Percentiles rank a stretch among this genome's conserved stretches.
Conservation (phyloP, 1,140 invertebrate species). For the Panonychus citri region DNA sequence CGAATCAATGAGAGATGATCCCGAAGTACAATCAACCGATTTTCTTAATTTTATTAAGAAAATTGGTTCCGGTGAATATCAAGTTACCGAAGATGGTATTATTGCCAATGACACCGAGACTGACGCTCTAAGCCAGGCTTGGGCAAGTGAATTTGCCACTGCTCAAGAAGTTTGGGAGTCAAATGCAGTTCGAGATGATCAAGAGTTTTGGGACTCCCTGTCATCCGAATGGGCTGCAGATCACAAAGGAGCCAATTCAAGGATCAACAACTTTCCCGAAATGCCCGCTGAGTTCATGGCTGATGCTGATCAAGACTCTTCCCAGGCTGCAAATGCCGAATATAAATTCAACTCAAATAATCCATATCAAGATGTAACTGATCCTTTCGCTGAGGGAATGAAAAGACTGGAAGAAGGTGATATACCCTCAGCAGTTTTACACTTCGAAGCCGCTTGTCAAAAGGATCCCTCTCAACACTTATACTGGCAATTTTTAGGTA, state of each 20-base stretch:
- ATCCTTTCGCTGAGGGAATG: constrained; percentile 65
- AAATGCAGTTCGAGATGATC: constrained; percentile 23
- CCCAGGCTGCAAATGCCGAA: constrained; percentile 25
- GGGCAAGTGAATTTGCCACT: neutral
- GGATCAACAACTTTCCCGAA: neutral
- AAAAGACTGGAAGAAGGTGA: constrained; percentile 57
- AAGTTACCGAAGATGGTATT: neutral
- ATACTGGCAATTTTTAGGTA: constrained; percentile 34
- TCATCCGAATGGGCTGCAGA: constrained; percentile 46
- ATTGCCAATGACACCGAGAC: neutral
- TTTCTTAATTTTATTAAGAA: constrained; percentile 66
- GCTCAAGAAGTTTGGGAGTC: neutral
- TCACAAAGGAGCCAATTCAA: neutral
- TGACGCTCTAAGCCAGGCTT: neutral
- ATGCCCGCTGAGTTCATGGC: neutral
- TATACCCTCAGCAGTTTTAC: constrained; percentile 76
- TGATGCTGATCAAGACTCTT: neutral
- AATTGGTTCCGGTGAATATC: constrained; percentile 31
- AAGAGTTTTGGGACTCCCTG: constrained; percentile 45
- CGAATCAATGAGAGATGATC: neutral
- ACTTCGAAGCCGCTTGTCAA: constrained; percentile 85
- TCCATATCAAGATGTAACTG: constrained; percentile 31
- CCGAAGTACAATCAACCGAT: constrained; percentile 19
- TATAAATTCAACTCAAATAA: constrained; percentile 69
- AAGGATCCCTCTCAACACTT: constrained; percentile 52